Evolutionary conservation across 2,888 invertebrate species (phyloP), one percentile per base, ranked within the genome.

Genomic region (Plagodis pulveraria): DNA sequence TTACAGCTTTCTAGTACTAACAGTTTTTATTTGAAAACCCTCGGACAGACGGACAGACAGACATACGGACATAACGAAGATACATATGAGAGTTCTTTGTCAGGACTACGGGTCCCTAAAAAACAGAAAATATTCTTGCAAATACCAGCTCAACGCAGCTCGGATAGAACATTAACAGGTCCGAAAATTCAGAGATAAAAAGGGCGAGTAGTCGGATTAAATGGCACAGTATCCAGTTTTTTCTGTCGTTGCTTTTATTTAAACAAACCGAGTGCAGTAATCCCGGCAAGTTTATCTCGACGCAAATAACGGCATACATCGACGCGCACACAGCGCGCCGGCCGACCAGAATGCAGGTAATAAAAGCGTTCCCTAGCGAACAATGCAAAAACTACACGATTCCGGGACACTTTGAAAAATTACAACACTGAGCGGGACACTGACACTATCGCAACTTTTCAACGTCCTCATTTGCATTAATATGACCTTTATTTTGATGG

Each of bases 211-310:
- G 51, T 50, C 65, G 59, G 62, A 65, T 63, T 66, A 69, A 57
- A 54, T 41, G 50, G 53, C 47, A 51, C 45, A 58, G 45, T 57
- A 58, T 62, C 55, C 52, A 45, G 48, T 12, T 50, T 58, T 57
- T 57, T 66, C 44, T 48, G 43, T 50, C 40, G 56, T 55, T 53
- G 55, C 52, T 59, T 66, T 63, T 56, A 59, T 61, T 63, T 62
- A 62, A 66, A 54, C 53, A 60, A 63, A 48, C 50, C 66, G 58
- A 44, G 7, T 48, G 59, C 63, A 47, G 64, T 68, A 58, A 66
- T 58, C 62, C 60, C 56, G 62, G 60, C 66, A 62, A 62, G 63
- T 63, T 66, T 66, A 66, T 69, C 61, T 56, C 47, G 50, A 51
- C 54, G 63, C 66, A 56, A 57, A 64, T 55, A 56, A 22, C 61